Percentiles rank a stretch among this genome's conserved stretches.
phyloP scores from a whole-genome alignment of 2,888 invertebrate species.

The Achlya flavicornis region DNA sequence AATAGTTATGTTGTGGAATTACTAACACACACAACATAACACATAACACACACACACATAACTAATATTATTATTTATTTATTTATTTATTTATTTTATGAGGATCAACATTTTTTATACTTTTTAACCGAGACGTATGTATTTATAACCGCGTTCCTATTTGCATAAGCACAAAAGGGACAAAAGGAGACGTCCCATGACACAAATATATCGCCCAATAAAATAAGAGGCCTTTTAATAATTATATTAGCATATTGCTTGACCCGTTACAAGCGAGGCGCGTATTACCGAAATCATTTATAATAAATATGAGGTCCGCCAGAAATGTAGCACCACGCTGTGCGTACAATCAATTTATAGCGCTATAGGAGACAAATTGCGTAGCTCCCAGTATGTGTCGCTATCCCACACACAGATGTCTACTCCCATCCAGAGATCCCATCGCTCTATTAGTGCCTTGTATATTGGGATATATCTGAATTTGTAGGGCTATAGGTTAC shows the following conservation, averaged over 20 bases:
- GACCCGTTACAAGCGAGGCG: slow-evolving; percentile 27
- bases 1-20: no score
- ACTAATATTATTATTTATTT: no score
- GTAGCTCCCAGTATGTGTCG: slow-evolving; percentile 45
- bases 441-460: slow-evolving; percentile 44
- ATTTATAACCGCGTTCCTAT: no score
- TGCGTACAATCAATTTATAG: slow-evolving; percentile 76
- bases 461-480: neutral
- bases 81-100: no score
- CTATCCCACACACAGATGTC: slow-evolving; percentile 37
- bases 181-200: neutral
- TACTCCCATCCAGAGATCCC: no score
- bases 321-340: slow-evolving; percentile 62
- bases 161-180: no score
- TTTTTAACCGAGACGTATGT: no score
- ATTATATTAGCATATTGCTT: neutral
- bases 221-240: neutral
- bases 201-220: neutral
- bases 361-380: slow-evolving; percentile 70
- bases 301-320: slow-evolving; percentile 59
- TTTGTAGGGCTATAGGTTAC: neutral
- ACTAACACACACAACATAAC: no score
- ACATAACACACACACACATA: no score
- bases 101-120: no score
- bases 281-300: slow-evolving; percentile 56